phyloP scores from a whole-genome alignment of 2,888 invertebrate species.

The Masnerella sp. region DNA sequence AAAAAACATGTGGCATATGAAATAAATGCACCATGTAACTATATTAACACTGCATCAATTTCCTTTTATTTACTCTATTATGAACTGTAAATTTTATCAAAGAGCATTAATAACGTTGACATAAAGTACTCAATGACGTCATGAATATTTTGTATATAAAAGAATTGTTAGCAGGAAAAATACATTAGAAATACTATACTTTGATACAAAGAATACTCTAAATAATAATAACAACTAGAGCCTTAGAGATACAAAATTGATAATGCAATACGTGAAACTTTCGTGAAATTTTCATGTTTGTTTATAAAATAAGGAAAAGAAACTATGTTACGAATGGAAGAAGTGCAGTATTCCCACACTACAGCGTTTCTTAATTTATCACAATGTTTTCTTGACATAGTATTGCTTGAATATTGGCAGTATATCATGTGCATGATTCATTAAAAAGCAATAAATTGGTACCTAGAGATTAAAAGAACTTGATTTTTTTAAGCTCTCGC shows the following conservation, averaged over 20 bases:
- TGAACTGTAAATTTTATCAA: slow-evolving; percentile 42
- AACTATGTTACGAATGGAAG: slow-evolving; percentile 21
- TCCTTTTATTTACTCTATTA: slow-evolving; percentile 44
- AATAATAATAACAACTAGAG: slow-evolving; percentile 45
- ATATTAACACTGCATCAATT: slow-evolving; percentile 51
- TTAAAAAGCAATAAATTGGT: slow-evolving; percentile 13
- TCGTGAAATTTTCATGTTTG: too few species aligned
- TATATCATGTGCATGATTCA: slow-evolving; percentile 34
- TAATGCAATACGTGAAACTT: slow-evolving; percentile 33
- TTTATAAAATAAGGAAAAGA: slow-evolving; percentile 28
- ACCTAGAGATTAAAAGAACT: slow-evolving; percentile 17
- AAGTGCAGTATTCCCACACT: slow-evolving; percentile 41
- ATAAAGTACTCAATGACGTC: slow-evolving; percentile 30
- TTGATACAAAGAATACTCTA: slow-evolving; percentile 53
- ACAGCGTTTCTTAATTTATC: slow-evolving; percentile 44
- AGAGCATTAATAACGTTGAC: slow-evolving; percentile 33
- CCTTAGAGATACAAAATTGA: slow-evolving; percentile 35
- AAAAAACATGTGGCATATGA: slow-evolving; percentile 13
- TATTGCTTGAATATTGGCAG: slow-evolving; percentile 52
- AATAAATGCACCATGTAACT: slow-evolving; percentile 23
- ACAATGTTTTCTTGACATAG: slow-evolving; percentile 29
- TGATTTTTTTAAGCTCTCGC: slow-evolving; percentile 13
- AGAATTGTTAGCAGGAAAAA: slow-evolving; percentile 35
- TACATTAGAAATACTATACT: slow-evolving; percentile 26
- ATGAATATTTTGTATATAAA: slow-evolving; percentile 32